Conservation (phyloP, 2,888 invertebrate genomes). For the Thyatira batis region DNA sequence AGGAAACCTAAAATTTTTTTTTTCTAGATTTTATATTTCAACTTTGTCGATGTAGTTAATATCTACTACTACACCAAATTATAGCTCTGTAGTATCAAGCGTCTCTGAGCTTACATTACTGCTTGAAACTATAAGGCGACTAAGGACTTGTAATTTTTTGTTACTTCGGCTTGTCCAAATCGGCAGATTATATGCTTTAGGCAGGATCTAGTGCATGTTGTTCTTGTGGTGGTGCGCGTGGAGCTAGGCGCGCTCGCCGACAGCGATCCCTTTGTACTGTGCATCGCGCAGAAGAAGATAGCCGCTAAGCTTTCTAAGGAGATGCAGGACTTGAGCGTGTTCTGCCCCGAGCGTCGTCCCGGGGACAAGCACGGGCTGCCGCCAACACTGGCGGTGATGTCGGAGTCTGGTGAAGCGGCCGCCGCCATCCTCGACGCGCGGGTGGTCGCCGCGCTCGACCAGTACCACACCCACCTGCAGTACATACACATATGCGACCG, state of each 20-base stretch:
- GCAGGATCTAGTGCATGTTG: constrained; percentile 96
- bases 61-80: too few species aligned
- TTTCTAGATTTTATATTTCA: too few species aligned
- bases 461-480: constrained; percentile 93
- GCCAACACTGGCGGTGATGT: constrained; percentile 88
- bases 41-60: too few species aligned
- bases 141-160: too few species aligned
- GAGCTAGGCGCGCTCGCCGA: constrained; percentile 94
- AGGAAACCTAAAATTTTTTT: too few species aligned
- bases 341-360: constrained; percentile 91
- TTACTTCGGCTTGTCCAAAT: too few species aligned
- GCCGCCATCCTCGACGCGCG: constrained; percentile 92
- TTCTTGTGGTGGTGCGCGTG: constrained; percentile 92
- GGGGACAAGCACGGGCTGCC: constrained; percentile 92
- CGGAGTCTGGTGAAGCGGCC: constrained; percentile 95
- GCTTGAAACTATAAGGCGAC: too few species aligned
- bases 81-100: too few species aligned
- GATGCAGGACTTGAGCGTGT: constrained; percentile 95
- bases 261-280: constrained; percentile 96
- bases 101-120: too few species aligned
- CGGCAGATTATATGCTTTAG: too few species aligned
- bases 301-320: constrained; percentile 93
- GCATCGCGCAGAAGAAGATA: constrained; percentile 94
- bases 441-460: constrained; percentile 87
- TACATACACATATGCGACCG: constrained; percentile 99